Evolutionary conservation across 2,888 invertebrate genomes (phyloP).

Genomic region (Hoplodrina blanda): DNA sequence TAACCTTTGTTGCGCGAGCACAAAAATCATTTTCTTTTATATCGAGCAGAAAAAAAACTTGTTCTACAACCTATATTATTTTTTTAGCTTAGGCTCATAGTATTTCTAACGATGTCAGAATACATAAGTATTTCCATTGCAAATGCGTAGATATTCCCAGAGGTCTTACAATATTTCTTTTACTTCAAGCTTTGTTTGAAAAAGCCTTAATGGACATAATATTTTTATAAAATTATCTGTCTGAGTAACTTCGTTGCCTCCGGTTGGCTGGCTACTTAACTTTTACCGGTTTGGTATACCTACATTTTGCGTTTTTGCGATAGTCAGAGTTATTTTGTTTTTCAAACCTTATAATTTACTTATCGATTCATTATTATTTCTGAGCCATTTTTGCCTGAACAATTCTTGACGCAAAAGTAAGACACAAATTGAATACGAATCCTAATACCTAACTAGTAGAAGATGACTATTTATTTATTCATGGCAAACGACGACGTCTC

Average conservation of each 20-base stretch:
- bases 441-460: conserved; percentile 9
- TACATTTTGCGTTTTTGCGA: neutral
- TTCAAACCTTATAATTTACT: neutral
- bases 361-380: neutral
- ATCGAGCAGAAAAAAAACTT: too few relatives aligned
- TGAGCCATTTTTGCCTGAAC: neutral
- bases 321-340: neutral
- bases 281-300: neutral
- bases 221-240: conserved; percentile 21
- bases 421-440: neutral
- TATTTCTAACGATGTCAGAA: conserved; percentile 15
- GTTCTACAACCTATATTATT: neutral
- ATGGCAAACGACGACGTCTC: conserved; percentile 15
- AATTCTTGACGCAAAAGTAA: neutral
- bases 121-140: neutral
- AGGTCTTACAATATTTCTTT: conserved; percentile 19
- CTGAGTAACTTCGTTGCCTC: conserved; percentile 17
- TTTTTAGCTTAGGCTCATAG: neutral
- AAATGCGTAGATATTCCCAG: conserved; percentile 16
- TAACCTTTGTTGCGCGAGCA: too few relatives aligned
- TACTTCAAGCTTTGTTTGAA: conserved; percentile 12
- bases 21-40: neutral
- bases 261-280: conserved; percentile 1
- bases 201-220: neutral
- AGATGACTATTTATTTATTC: conserved; percentile 26